Evolutionary conservation across 2,113 vertebrate genomes (phyloP).

Genomic region (Fulica atra): DNA sequence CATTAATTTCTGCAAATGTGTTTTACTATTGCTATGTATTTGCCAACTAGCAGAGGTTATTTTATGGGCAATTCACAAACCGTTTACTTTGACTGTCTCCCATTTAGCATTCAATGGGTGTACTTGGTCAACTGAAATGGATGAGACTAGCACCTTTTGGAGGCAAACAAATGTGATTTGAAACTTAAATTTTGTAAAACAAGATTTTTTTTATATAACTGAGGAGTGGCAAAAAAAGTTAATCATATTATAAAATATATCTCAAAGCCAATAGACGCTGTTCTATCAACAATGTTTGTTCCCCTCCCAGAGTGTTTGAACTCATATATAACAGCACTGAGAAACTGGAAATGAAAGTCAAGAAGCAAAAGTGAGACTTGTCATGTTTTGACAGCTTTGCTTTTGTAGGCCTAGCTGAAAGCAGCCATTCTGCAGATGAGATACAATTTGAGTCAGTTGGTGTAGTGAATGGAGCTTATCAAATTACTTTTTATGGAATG

Average conservation of each 20-base stretch:
- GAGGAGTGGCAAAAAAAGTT: neutral
- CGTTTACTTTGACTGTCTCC: neutral
- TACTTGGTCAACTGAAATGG: neutral
- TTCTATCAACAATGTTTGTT: neutral
- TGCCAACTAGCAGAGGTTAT: neutral
- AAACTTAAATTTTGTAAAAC: neutral
- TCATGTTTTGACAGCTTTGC: neutral
- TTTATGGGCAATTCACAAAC: neutral
- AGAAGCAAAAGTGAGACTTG: neutral
- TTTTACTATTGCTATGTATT: neutral
- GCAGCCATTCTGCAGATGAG: neutral
- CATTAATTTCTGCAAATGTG: constrained; percentile 16
- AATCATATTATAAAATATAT: neutral
- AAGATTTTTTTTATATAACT: neutral
- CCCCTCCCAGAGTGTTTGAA: neutral
- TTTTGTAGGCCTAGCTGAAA: neutral
- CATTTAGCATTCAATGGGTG: neutral
- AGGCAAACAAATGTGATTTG: neutral
- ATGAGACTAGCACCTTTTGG: neutral
- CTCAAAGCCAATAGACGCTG: neutral
- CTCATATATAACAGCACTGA: neutral
- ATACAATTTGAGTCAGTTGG: neutral
- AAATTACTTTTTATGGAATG: neutral
- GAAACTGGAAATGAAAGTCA: neutral
- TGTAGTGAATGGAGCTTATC: neutral